These are phyloP conservation scores for Boloria selene DNA, from an alignment of 2,888 invertebrate species.

Conservation along the genomic window DNA sequence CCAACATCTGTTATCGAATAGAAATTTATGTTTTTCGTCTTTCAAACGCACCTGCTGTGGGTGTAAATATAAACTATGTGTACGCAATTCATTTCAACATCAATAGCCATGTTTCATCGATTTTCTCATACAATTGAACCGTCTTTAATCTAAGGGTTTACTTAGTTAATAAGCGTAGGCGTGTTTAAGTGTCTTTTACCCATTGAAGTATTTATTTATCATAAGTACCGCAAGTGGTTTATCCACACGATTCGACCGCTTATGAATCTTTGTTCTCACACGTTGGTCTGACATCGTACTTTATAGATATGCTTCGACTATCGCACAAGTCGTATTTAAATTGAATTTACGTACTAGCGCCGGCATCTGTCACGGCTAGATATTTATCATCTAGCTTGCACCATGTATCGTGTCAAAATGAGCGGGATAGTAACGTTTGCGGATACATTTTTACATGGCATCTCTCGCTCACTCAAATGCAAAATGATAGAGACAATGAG, in stretches of 20 bases:
- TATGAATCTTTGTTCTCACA: conserved; percentile 60
- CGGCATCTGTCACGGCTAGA: conserved; percentile 63
- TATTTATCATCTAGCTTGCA: conserved; percentile 70
- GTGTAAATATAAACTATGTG: conserved; percentile 58
- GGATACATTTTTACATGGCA: conserved; percentile 65
- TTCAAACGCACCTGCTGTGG: conserved; percentile 71
- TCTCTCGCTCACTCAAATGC: conserved; percentile 55
- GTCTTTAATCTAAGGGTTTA: conserved; percentile 53
- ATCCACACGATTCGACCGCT: conserved; percentile 64
- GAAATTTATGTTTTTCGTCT: conserved; percentile 74
- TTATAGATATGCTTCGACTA: conserved; percentile 57
- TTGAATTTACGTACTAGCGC: conserved; percentile 48
- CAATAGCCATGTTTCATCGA: conserved; percentile 41
- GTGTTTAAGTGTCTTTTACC: conserved; percentile 60
- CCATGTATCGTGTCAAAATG: conserved; percentile 72
- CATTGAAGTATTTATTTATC: conserved; percentile 49
- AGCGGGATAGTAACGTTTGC: conserved; percentile 68
- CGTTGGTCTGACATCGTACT: conserved; percentile 38
- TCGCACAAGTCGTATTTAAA: conserved; percentile 51
- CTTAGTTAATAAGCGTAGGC: conserved; percentile 62
- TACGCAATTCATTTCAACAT: conserved; percentile 44
- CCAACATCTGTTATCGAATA: conserved; percentile 76
- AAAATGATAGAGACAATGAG: conserved; percentile 55
- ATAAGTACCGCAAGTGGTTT: conserved; percentile 61
- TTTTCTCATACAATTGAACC: conserved; percentile 53